Evolutionary conservation across 1,140 invertebrate genomes (phyloP).

Genomic region (Zaprionus gabonicus): DNA sequence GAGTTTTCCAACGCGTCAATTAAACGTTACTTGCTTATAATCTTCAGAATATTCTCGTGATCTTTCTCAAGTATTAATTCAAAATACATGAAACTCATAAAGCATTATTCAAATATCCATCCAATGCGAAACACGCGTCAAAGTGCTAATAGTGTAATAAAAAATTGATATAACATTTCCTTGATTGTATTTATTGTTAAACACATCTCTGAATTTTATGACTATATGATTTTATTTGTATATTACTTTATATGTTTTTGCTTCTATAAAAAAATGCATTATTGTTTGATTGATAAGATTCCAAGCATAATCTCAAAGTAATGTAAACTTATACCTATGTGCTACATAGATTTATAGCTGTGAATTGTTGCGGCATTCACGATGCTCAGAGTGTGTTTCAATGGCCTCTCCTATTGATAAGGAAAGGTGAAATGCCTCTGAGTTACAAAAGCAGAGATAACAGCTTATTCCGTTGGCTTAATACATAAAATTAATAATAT

Average conservation of each 20-base stretch:
- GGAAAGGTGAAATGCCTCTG: conserved; percentile 22
- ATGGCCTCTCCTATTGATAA: conserved; percentile 14
- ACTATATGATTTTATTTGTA: not conserved
- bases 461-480: conserved; percentile 6
- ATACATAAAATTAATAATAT: not conserved
- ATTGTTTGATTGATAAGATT: not conserved
- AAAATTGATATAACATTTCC: not conserved
- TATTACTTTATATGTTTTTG: not conserved
- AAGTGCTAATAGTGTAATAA: not conserved
- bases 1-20: not conserved
- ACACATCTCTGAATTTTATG: not conserved
- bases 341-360: not conserved
- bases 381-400: not conserved
- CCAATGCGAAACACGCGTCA: not conserved
- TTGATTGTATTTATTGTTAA: not conserved
- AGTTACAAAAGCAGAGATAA: conserved; percentile 21
- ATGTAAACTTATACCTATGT: not conserved
- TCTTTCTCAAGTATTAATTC: not conserved
- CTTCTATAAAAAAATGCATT: not conserved
- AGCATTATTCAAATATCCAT: not conserved
- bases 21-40: not conserved
- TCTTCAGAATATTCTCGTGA: not conserved
- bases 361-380: not conserved
- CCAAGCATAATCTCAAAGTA: not conserved
- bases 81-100: conserved; percentile 1